Base-by-base conservation (phyloP, 2,888 invertebrate genomes). In the Lochmaea capreae region DNA sequence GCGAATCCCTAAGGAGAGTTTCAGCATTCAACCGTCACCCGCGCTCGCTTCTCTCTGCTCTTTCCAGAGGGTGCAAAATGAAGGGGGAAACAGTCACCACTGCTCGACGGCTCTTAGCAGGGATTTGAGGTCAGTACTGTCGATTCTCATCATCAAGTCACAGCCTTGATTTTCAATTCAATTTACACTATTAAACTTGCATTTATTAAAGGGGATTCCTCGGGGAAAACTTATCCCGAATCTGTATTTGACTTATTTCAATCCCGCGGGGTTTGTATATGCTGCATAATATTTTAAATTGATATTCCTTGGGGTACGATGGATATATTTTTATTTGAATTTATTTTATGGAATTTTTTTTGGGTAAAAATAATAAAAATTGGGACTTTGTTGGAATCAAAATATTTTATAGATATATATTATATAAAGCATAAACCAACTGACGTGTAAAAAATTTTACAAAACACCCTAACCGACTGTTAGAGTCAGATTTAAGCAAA, bases 71-170 rank as follows among this genome's bases (percentile, higher is more conserved):
- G 79, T 76, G 77, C 74, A 75, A 77, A 72, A 72, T 65, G 75
- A 73, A 73, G 73, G 76, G 71, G 71, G 66, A 71, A 49, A 42
- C 80, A 76, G 80, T 79, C 79, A 62, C 62, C 39, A 62, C 43
- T 18, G 43, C 62, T 68, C 75, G 69, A 42, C 68, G 67, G 79
- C 84, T 83, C 83, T 83, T 83, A 84, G 83, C 85, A 82, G 84
- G 85, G 86, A 86, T 87, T 87, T 87, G 87, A 86, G 86, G 87
- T 86, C 87, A 85, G 83, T 84, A 83, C 86, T 84, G 86, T 86
- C 87, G 85, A 86, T 86, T 85, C 85, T 84, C 86, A 86, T 87
- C 86, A 86, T 81, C 84, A 85, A 87, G 86, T 86, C 87, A 86
- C 84, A 85, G 84, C 84, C 84, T 81, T 81, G 81, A 82, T 84